Evolutionary conservation across 2,888 invertebrate genomes (phyloP), one percentile per base, ranked within the genome.

Genomic region (Masnerella sp.): DNA sequence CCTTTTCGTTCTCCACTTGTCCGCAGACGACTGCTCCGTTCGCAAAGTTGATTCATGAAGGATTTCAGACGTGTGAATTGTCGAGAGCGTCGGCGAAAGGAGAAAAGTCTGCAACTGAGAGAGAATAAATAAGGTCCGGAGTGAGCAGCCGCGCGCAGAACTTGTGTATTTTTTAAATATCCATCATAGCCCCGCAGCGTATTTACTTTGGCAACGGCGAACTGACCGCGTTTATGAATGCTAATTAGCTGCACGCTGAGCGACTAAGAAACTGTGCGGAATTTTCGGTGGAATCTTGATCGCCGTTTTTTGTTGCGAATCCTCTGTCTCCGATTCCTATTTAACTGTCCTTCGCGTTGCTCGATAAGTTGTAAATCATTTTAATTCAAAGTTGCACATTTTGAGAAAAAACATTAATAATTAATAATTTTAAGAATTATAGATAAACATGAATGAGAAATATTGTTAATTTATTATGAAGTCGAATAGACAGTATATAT

Each of bases 201-300:
- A 74, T 81, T 81, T 81, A 70, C 78, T 76, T 76, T 73, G 62
- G 75, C 79, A 71, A 78, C 76, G 74, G 70, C 77, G 76, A 80
- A 78, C 79, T 77, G 78, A 76, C 78, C 75, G 78, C 79, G 78
- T 79, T 78, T 79, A 80, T 81, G 79, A 78, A 81, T 81, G 78
- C 78, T 81, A 81, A 81, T 81, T 81, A 81, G 79, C 77, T 78
- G 78, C 76, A 76, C 68, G 73, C 71, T 76, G 76, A 25, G 42
- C 42, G 51, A 69, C 54, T 51, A 64, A 65, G 34, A 69, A 64
- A 65, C 59, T 65, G 59, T 59, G 36, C 36, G 12, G 17, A 12
- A 47, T 49, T 73, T 47, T 73, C 38, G 11, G 36, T 59, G 52
- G 22, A 28, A 22, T 54, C 42, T 52, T 52, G 52, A 65, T 59